Conservation (phyloP, 2,888 invertebrate species). For the Eupithecia exiguata region DNA sequence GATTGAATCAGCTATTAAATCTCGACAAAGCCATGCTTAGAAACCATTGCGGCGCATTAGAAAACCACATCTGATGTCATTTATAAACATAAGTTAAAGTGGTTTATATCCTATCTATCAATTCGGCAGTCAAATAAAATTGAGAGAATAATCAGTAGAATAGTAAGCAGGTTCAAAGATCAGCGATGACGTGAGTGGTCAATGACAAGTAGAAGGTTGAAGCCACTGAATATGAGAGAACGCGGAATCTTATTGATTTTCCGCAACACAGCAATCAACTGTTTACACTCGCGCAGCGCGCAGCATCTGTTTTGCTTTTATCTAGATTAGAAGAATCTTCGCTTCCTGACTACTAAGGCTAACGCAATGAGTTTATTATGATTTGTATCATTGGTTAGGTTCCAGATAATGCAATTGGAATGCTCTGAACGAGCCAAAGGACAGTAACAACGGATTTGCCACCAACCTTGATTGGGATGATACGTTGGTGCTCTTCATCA, state of each 20-base stretch:
- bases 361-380: not conserved
- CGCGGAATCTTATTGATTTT: slow-evolving; percentile 53
- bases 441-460: not conserved
- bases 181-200: slow-evolving; percentile 45
- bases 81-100: not conserved
- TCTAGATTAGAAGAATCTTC: not conserved
- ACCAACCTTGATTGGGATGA: not conserved
- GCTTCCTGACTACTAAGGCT: not conserved
- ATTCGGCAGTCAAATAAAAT: not conserved
- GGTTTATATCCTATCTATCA: not conserved
- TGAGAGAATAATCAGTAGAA: slow-evolving; percentile 18
- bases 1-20: not conserved
- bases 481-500: not conserved
- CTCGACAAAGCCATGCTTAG: not conserved
- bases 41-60: not conserved
- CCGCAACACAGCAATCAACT: slow-evolving; percentile 38
- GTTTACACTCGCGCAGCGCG: slow-evolving; percentile 33
- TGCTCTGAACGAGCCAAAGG: not conserved
- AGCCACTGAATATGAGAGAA: slow-evolving; percentile 33
- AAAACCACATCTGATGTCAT: not conserved
- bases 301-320: slow-evolving; percentile 16
- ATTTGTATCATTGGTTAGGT: not conserved
- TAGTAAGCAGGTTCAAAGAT: slow-evolving; percentile 48
- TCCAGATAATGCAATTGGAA: slow-evolving; percentile 3
- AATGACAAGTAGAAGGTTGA: slow-evolving; percentile 35